phyloP scores from a whole-genome alignment of 2,797 vertebrate species.

The Picus viridis region DNA sequence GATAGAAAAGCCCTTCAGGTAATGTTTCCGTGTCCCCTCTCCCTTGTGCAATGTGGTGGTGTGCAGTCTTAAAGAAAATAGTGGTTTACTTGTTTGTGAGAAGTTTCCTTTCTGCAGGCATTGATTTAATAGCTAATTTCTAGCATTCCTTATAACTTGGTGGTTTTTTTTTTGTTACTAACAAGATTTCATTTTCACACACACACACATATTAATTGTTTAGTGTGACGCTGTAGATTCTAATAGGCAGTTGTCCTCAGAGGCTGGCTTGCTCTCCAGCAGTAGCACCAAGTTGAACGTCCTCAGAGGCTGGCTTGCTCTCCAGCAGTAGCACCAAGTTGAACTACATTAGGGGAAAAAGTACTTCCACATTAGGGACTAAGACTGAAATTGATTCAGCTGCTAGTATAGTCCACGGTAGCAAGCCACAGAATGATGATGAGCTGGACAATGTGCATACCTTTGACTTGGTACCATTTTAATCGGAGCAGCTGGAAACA shows the following conservation, averaged over 20 bases:
- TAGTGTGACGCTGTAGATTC: not conserved
- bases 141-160: not conserved
- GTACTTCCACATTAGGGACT: not conserved
- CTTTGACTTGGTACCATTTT: not conserved
- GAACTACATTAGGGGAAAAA: not conserved
- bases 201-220: too few species aligned
- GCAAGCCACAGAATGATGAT: not conserved
- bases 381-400: not conserved
- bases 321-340: not conserved
- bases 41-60: not conserved
- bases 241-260: not conserved
- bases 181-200: not conserved
- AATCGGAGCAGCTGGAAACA: not conserved
- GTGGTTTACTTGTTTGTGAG: not conserved
- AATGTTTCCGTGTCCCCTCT: not conserved
- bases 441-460: not conserved
- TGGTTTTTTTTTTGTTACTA: not conserved
- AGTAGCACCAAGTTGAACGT: not conserved
- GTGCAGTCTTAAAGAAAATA: not conserved
- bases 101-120: not conserved
- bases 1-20: not conserved
- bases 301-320: not conserved
- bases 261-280: not conserved
- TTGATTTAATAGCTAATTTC: not conserved
- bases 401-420: fast-evolving